phyloP scores from a whole-genome alignment of 1,140 invertebrate species.

The Ctenoplectra terminalis region DNA sequence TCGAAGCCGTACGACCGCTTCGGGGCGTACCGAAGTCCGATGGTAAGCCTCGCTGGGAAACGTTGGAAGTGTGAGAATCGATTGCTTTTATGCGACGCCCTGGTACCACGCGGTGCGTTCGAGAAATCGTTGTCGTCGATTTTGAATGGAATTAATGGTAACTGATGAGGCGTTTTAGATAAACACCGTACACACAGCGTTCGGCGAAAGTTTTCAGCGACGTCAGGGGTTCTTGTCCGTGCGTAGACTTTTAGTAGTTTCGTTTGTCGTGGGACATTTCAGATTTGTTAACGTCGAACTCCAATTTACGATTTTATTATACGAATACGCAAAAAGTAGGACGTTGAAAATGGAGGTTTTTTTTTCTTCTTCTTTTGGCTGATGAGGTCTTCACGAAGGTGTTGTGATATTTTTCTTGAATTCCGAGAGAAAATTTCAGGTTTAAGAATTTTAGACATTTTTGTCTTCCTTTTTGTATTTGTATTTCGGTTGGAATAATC shows the following conservation, averaged over 20 bases:
- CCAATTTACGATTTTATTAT: neutral
- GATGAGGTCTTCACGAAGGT: no score
- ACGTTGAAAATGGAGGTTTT: no score
- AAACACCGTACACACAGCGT: neutral
- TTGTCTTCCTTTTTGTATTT: no score
- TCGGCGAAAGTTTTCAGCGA: neutral
- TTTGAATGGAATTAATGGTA: constrained; percentile 18
- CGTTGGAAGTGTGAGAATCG: constrained; percentile 36
- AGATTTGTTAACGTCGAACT: neutral
- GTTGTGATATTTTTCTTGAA: no score
- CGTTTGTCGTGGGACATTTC: neutral
- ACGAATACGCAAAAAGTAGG: neutral
- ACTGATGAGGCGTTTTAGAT: constrained; percentile 18
- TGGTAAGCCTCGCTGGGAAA: constrained; percentile 4
- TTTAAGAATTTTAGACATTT: no score
- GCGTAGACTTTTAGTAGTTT: neutral
- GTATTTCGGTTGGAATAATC: no score
- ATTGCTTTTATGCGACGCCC: neutral
- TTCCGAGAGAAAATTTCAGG: no score
- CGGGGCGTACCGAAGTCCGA: constrained; percentile 1
- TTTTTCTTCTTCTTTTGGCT: no score
- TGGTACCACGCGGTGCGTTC: neutral
- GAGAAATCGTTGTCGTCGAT: neutral
- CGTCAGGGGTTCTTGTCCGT: neutral
- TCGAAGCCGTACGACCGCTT: constrained; percentile 23